Percentiles rank a stretch among this genome's conserved stretches.
Evolutionary conservation across 2,797 vertebrate genomes (phyloP).

Genomic region (Coreius guichenoti): DNA sequence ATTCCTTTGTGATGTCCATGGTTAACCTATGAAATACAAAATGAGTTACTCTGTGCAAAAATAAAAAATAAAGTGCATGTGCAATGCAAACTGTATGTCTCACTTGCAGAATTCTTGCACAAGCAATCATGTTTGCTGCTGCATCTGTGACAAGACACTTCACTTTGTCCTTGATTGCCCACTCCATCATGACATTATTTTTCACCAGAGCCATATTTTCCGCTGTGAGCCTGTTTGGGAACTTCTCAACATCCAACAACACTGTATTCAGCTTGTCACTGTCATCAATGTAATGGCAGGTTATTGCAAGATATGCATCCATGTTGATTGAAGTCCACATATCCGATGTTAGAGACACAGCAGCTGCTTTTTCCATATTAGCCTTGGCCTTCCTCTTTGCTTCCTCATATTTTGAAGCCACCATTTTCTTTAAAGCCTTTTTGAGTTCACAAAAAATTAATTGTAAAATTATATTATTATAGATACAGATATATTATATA

Average conservation of each 20-base stretch:
- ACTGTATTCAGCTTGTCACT: background rate
- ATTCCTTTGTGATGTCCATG: background rate
- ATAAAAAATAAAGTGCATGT: background rate
- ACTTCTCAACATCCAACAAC: background rate
- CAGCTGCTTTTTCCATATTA: background rate
- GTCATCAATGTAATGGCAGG: background rate
- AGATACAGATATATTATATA: background rate
- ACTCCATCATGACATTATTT: background rate
- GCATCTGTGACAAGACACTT: background rate
- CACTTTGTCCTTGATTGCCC: background rate
- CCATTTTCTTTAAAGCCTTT: background rate
- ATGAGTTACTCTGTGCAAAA: too few species aligned
- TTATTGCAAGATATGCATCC: background rate
- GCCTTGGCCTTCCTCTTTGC: background rate
- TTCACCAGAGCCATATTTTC: background rate
- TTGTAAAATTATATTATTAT: background rate
- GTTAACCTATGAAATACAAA: background rate
- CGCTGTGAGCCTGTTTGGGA: background rate
- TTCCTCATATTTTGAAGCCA: background rate
- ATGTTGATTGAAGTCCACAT: conserved; percentile 6
- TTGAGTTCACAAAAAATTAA: background rate
- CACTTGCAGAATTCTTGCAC: background rate
- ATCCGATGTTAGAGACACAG: background rate
- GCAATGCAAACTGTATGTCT: background rate
- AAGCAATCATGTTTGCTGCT: too few species aligned